Percentiles rank a stretch among this genome's conserved stretches.
Conservation (phyloP, 1,140 invertebrate species). For the Heliconius himera region DNA sequence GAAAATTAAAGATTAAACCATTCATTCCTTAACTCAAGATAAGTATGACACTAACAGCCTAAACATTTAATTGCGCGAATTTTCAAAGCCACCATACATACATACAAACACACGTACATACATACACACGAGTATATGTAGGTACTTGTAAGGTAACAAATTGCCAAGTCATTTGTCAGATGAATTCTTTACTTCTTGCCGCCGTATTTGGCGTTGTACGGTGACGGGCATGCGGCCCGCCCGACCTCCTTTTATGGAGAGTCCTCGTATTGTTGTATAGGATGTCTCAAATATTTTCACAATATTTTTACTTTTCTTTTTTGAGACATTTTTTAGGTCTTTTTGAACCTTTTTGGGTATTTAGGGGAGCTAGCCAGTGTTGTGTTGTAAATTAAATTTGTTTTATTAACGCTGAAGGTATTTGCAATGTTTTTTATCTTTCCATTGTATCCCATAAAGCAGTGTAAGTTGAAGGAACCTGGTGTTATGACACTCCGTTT, state of each 20-base stretch:
- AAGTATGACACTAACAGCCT: neutral
- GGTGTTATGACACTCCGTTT: neutral
- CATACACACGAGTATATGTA: neutral
- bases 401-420: neutral
- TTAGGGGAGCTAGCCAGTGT: neutral
- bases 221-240: slow-evolving; percentile 56
- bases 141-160: slow-evolving; percentile 57
- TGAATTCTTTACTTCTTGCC: slow-evolving; percentile 62
- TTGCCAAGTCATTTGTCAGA: slow-evolving; percentile 75
- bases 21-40: neutral
- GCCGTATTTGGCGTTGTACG: slow-evolving; percentile 62
- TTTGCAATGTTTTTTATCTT: neutral
- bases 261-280: slow-evolving; percentile 58
- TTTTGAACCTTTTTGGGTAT: neutral
- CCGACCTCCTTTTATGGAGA: slow-evolving; percentile 53
- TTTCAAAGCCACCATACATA: neutral
- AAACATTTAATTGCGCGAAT: slow-evolving; percentile 5
- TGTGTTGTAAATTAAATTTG: neutral
- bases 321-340: slow-evolving; percentile 10
- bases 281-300: slow-evolving; percentile 46
- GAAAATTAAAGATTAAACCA: too few species aligned
- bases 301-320: slow-evolving; percentile 43
- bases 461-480: too few species aligned
- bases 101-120: too few species aligned
- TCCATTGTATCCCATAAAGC: too few species aligned